Percentiles rank a stretch among this genome's conserved stretches.
These are phyloP conservation scores for Aphodius granarius DNA, from an alignment of 2,888 invertebrate genomes.

Conservation along the genomic window DNA sequence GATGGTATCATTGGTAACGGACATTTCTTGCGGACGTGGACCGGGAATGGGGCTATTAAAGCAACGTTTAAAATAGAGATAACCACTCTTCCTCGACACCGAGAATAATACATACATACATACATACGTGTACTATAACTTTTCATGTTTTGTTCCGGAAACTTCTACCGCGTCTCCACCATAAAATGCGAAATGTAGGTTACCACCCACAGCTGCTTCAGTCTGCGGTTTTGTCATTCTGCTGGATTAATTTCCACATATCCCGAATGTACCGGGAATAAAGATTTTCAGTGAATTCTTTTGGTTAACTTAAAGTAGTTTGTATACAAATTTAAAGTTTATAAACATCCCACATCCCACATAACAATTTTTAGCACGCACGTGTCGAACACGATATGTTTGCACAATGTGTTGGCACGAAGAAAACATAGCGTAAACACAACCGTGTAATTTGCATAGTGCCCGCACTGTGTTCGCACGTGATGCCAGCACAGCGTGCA, in stretches of 20 bases:
- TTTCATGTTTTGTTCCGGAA: conserved; percentile 5
- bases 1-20: background rate
- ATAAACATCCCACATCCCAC: no score
- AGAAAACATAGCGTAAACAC: no score
- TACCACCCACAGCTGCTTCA: background rate
- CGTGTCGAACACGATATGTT: no score
- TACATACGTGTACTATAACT: conserved; percentile 7
- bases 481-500: no score
- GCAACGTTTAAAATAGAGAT: background rate
- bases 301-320: background rate
- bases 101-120: background rate
- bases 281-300: background rate
- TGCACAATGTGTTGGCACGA: no score
- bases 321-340: no score
- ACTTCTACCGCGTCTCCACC: conserved; percentile 8
- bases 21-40: background rate
- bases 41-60: background rate
- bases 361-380: no score
- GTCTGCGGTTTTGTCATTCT: background rate
- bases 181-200: conserved; percentile 3
- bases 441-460: no score
- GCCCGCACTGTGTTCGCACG: no score
- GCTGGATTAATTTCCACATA: background rate
- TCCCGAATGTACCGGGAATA: background rate
- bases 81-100: background rate